Conservation (phyloP, 2,113 vertebrate species). For the Python bivittatus region DNA sequence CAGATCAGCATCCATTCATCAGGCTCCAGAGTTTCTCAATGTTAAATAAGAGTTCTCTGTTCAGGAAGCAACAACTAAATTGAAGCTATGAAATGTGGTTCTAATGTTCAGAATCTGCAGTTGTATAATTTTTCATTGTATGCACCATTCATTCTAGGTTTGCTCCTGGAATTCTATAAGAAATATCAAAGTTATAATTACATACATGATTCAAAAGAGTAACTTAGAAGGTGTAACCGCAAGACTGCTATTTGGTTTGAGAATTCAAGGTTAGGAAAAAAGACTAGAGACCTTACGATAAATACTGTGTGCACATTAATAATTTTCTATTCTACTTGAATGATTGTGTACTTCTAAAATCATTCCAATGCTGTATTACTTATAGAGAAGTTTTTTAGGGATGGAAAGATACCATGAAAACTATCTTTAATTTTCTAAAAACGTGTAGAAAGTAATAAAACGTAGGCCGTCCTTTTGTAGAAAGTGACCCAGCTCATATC, state of each 20-base stretch:
- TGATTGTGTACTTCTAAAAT: background rate
- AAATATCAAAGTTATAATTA: background rate
- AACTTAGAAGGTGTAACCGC: background rate
- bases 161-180: background rate
- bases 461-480: background rate
- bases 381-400: background rate
- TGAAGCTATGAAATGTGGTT: background rate
- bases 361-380: background rate
- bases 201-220: background rate
- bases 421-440: background rate
- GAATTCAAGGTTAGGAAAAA: background rate
- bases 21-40: background rate
- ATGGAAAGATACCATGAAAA: background rate
- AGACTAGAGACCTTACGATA: background rate
- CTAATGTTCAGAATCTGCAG: background rate
- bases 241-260: background rate
- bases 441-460: background rate
- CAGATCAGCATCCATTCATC: background rate
- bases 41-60: background rate
- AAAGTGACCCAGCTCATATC: background rate
- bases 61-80: background rate
- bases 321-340: background rate
- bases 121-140: background rate
- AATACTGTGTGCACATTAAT: background rate
- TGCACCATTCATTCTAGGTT: background rate